Percentiles rank a stretch among this genome's conserved stretches.
These are phyloP conservation scores for Myrmophylax atrothorax DNA, from an alignment of 2,113 vertebrate species.

Conservation along the genomic window DNA sequence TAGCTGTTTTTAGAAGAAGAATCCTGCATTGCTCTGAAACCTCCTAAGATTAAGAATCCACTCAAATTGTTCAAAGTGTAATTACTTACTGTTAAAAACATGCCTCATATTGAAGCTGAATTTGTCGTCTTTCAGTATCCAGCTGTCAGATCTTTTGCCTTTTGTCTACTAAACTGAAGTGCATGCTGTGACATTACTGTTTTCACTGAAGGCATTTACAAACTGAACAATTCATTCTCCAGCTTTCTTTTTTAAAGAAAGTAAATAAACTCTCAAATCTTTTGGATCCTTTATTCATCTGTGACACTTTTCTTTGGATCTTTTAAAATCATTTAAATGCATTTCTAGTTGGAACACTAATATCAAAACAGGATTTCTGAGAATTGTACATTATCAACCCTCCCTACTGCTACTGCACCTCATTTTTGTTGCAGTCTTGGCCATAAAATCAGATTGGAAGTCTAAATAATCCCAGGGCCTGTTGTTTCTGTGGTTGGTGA, in stretches of 20 bases:
- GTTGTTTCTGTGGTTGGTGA: not conserved
- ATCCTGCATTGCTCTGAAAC: not conserved
- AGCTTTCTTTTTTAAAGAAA: not conserved
- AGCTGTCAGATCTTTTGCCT: conserved; percentile 24
- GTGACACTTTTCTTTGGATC: not conserved
- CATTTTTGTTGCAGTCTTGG: not conserved
- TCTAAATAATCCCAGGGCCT: not conserved
- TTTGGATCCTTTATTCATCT: not conserved
- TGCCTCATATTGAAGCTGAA: not conserved
- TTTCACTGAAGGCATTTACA: not conserved
- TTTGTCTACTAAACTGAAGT: conserved; percentile 6
- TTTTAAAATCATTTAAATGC: not conserved
- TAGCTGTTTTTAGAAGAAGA: not conserved
- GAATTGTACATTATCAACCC: not conserved
- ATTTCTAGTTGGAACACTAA: not conserved
- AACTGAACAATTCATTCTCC: not conserved
- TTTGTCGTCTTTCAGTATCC: conserved; percentile 5
- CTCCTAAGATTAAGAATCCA: not conserved
- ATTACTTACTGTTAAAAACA: conserved; percentile 27
- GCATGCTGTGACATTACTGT: not conserved
- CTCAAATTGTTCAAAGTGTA: not conserved
- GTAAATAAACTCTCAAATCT: not conserved
- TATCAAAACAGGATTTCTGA: not conserved
- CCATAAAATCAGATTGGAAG: not conserved
- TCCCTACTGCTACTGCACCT: not conserved